phyloP scores from a whole-genome alignment of 1,140 invertebrate species.

The Asbolus verrucosus region DNA sequence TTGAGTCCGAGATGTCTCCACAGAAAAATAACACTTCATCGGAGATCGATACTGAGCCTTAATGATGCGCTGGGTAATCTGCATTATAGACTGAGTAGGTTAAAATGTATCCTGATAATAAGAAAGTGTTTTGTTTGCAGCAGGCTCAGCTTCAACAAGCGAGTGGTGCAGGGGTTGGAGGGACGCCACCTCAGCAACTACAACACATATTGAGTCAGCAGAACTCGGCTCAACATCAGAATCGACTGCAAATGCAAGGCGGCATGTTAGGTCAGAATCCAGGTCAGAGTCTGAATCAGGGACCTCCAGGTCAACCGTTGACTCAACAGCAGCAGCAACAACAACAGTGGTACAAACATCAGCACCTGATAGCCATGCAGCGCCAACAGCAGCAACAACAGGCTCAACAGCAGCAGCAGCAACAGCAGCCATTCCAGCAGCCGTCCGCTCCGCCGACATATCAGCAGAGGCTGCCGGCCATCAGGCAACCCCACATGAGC shows the following conservation, averaged over 20 bases:
- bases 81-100: too few species aligned
- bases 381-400: slow-evolving; percentile 31
- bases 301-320: slow-evolving; percentile 66
- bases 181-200: slow-evolving; percentile 65
- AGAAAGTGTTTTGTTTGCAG: slow-evolving; percentile 45
- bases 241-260: slow-evolving; percentile 55
- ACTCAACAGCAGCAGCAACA: slow-evolving; percentile 69
- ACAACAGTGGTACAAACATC: slow-evolving; percentile 65
- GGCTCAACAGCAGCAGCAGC: slow-evolving; percentile 57
- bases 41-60: not conserved
- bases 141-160: slow-evolving; percentile 62
- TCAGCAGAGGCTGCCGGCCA: slow-evolving; percentile 64
- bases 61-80: too few species aligned
- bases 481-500: slow-evolving; percentile 64
- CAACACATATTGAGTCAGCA: slow-evolving; percentile 70
- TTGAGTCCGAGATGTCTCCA: not conserved
- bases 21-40: not conserved
- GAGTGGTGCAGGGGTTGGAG: slow-evolving; percentile 56
- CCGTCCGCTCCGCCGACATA: slow-evolving; percentile 58
- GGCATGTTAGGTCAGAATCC: slow-evolving; percentile 65
- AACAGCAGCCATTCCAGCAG: slow-evolving; percentile 66
- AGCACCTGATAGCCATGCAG: slow-evolving; percentile 61
- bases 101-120: too few species aligned
- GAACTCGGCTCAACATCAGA: slow-evolving; percentile 42
- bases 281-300: slow-evolving; percentile 63